Base-by-base conservation (phyloP, 2,113 vertebrate genomes). In the Scomber scombrus region DNA sequence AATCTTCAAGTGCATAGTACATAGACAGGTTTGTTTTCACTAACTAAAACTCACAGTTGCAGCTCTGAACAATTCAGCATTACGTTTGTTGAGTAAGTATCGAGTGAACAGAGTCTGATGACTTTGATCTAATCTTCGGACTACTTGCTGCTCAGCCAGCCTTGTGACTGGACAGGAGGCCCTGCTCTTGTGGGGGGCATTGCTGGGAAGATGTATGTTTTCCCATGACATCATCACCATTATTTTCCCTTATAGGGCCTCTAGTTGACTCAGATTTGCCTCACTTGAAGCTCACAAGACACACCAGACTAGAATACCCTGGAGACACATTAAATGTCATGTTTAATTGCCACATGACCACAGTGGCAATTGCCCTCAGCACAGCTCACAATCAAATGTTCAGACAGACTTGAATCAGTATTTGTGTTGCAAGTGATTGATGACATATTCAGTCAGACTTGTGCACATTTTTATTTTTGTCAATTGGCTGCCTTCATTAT, bases 201-300 rank as follows among this genome's bases (percentile, higher is more conserved):
- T 64, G 68, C 58, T 57, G 14, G 65, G 49, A 77, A 78, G 55
- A 79, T 73, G 45, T 34, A 1, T 51, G 57, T 81, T 88, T 80
- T 82, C 73, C 75, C 70, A 85, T 86, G 81, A 88, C 73, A 69
- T 85, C 78, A 71, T 66, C 66, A 46, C 54, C 49, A 50, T 86
- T 75, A 67, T 55, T 56, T 57, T 62, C 12, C 71, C 13, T 62
- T 46, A 9, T 49, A 14, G 46, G 63, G 68, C 58, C 55, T 61
- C 19, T 34, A 61, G 11, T 50, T 67, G n/a, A 72, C 73, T 67
- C 26, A n/a, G 52, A 73, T 43, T n/a, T 11, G 16, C 56, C 45
- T 82, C 54, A 58, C 10, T 68, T 19, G 2, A 4, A 50, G 14
- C 50, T 74, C 58, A 71, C 58, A 50, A 52, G 47, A 85, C 31